phyloP scores from a whole-genome alignment of 2,797 vertebrate species.

The Perodicticus potto region DNA sequence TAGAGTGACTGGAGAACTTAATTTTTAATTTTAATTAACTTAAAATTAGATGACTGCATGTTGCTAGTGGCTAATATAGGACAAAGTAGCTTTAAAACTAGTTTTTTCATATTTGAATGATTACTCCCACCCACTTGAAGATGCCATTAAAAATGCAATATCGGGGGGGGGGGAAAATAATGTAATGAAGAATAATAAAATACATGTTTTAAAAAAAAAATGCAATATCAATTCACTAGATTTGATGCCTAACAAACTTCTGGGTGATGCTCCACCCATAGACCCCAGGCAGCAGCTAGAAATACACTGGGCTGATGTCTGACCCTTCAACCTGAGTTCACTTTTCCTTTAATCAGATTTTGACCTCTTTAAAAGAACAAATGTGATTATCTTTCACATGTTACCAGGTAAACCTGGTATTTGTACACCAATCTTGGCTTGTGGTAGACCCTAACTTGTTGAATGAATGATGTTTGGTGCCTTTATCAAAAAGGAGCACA shows the following conservation, averaged over 20 bases:
- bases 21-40: neutral
- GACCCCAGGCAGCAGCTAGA: rapidly evolving
- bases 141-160: neutral
- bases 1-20: neutral
- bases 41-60: neutral
- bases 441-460: neutral
- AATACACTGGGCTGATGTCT: neutral
- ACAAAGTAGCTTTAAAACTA: neutral
- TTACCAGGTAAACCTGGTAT: neutral
- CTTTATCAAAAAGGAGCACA: neutral
- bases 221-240: neutral
- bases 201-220: no score
- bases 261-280: neutral
- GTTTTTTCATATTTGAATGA: neutral
- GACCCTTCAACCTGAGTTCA: neutral
- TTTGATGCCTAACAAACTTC: neutral
- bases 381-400: neutral
- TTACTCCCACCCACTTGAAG: neutral
- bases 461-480: neutral
- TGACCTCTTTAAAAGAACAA: neutral
- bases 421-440: neutral
- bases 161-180: no score
- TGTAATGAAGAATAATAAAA: no score
- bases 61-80: neutral
- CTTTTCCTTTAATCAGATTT: neutral